These are phyloP conservation scores for Drosophila multiciliata DNA, from an alignment of 2,888 invertebrate genomes.

Conservation along the genomic window DNA sequence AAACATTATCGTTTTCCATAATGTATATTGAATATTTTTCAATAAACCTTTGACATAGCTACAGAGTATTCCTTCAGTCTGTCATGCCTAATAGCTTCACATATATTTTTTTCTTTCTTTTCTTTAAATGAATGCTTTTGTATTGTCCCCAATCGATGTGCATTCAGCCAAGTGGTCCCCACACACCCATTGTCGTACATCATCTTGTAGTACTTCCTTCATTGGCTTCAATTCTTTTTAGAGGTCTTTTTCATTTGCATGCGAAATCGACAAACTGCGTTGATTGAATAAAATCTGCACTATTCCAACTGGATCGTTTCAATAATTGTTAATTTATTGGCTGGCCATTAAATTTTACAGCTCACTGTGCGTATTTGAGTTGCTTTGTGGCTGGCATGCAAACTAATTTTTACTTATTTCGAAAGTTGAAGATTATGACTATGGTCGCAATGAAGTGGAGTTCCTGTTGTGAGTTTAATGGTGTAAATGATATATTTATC, in stretches of 20 bases:
- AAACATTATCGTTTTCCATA: not conserved
- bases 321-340: conserved; percentile 68
- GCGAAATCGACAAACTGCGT: conserved; percentile 47
- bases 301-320: conserved; percentile 47
- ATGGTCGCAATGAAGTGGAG: conserved; percentile 34
- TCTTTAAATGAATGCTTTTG: conserved; percentile 18
- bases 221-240: conserved; percentile 76
- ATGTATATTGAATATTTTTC: not conserved
- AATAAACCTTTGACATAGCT: not conserved
- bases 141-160: conserved; percentile 66
- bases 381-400: conserved; percentile 9
- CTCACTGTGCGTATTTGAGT: conserved; percentile 25
- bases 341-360: conserved; percentile 50
- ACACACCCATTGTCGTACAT: conserved; percentile 40
- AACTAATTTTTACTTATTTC: conserved; percentile 22
- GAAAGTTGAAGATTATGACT: conserved; percentile 41
- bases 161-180: conserved; percentile 52
- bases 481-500: conserved; percentile 28
- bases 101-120: not conserved
- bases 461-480: conserved; percentile 52
- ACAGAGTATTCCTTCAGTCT: conserved; percentile 25
- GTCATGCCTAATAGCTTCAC: not conserved
- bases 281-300: conserved; percentile 67
- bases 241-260: conserved; percentile 82
- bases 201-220: conserved; percentile 53